Conservation (phyloP, 2,888 invertebrate species). For the Nebria salina region DNA sequence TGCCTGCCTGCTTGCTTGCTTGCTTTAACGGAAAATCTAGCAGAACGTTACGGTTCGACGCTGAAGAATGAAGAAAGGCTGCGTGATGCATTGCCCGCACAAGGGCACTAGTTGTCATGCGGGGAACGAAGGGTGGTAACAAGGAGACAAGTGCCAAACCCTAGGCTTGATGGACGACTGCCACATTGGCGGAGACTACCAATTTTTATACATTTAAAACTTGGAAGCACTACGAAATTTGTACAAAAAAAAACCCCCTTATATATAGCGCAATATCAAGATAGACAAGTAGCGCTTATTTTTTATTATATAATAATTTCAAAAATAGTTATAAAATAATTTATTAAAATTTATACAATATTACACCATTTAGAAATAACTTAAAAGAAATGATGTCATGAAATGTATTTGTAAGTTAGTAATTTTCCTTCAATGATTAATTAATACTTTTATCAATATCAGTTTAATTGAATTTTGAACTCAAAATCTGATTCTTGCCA, state of each 20-base stretch:
- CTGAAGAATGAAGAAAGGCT: conserved; percentile 49
- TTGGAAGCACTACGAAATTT: too few relatives aligned
- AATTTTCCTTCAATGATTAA: too few relatives aligned
- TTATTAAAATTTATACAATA: too few relatives aligned
- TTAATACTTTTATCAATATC: too few relatives aligned
- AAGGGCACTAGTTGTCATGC: conserved; percentile 47
- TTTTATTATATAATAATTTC: too few relatives aligned
- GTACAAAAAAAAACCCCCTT: too few relatives aligned
- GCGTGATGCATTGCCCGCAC: conserved; percentile 57
- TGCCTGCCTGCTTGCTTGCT: background rate
- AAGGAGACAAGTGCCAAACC: conserved; percentile 30
- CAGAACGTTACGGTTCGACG: conserved; percentile 38
- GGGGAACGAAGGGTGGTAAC: background rate
- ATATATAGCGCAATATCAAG: too few relatives aligned
- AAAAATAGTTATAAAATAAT: too few relatives aligned
- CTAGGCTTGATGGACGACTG: conserved; percentile 31
- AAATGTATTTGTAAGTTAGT: too few relatives aligned
- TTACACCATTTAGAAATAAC: too few relatives aligned
- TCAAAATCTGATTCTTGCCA: background rate
- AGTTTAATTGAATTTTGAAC: background rate
- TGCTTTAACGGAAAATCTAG: conserved; percentile 34
- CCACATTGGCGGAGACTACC: conserved; percentile 12
- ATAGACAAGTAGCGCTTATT: too few relatives aligned
- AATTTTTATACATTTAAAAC: background rate
- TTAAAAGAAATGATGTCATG: too few relatives aligned